Conservation (phyloP, 53 echinoderm and acorn worm genomes). For the Crossaster papposus region DNA sequence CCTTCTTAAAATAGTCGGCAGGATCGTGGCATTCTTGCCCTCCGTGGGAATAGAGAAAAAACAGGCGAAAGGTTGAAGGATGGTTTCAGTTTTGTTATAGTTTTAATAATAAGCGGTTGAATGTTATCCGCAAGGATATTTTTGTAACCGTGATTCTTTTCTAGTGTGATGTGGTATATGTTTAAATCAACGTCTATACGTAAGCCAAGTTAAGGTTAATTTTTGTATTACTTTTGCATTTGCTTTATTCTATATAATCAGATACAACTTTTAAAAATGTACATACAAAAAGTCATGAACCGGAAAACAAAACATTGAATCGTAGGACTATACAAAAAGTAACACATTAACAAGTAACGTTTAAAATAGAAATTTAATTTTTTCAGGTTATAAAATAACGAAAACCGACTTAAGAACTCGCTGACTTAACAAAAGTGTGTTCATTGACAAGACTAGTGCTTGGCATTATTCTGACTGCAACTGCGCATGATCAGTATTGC, state of each 20-base stretch:
- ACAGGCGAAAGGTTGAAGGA: neutral
- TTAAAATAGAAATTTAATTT: too few relatives aligned
- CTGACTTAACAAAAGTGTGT: neutral
- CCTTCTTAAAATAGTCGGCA: slow-evolving; percentile 12
- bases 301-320: too few relatives aligned
- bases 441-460: neutral
- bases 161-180: neutral
- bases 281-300: too few relatives aligned
- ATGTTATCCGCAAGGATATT: neutral
- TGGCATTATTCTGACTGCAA: neutral
- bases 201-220: neutral
- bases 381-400: too few relatives aligned
- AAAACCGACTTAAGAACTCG: too few relatives aligned
- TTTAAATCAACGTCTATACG: neutral
- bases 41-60: neutral
- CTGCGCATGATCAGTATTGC: neutral
- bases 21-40: neutral
- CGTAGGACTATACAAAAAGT: too few relatives aligned
- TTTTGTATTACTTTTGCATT: too few relatives aligned
- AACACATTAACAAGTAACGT: too few relatives aligned
- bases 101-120: neutral
- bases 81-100: neutral
- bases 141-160: neutral
- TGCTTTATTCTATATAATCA: too few relatives aligned
- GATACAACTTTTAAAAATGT: too few relatives aligned